Percentiles rank a stretch among this genome's conserved stretches.
These are phyloP conservation scores for Yasuhikotakia modesta DNA, from an alignment of 2,797 vertebrate species.

Conservation along the genomic window DNA sequence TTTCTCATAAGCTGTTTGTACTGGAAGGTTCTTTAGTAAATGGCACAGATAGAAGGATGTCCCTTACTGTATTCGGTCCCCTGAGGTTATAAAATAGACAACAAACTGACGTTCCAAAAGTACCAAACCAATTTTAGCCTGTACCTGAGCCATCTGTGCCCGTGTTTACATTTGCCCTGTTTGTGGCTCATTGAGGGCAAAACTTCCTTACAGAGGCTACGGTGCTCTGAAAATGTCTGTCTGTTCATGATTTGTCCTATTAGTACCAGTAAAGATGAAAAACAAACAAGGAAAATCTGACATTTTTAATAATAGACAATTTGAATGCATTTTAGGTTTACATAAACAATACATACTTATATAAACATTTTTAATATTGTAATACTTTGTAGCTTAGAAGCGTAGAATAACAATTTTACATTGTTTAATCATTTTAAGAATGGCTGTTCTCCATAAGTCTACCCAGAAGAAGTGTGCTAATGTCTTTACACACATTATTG, in stretches of 20 bases:
- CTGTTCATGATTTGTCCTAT: constrained; percentile 96
- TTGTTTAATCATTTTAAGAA: too few relatives aligned
- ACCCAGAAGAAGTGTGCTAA: too few relatives aligned
- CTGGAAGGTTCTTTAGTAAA: neutral
- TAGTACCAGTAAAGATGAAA: constrained; percentile 81
- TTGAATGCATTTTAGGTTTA: too few relatives aligned
- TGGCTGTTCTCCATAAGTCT: too few relatives aligned
- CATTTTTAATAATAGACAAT: too few relatives aligned
- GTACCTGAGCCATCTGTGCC: constrained; percentile 96
- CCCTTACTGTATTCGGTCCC: neutral
- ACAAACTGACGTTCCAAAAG: neutral
- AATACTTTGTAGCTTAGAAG: too few relatives aligned
- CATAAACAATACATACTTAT: too few relatives aligned
- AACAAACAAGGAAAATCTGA: neutral
- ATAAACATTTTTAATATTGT: too few relatives aligned
- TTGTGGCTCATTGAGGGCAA: constrained; percentile 90
- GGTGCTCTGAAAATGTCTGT: constrained; percentile 91
- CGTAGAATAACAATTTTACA: too few relatives aligned
- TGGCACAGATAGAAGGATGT: constrained; percentile 5
- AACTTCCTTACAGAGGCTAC: constrained; percentile 88
- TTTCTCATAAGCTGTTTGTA: neutral
- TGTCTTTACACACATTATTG: too few relatives aligned
- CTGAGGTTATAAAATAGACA: neutral
- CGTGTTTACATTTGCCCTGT: constrained; percentile 85
- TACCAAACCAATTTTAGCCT: neutral